phyloP scores from a whole-genome alignment of 2,797 vertebrate genomes.

The Furcifer pardalis region DNA sequence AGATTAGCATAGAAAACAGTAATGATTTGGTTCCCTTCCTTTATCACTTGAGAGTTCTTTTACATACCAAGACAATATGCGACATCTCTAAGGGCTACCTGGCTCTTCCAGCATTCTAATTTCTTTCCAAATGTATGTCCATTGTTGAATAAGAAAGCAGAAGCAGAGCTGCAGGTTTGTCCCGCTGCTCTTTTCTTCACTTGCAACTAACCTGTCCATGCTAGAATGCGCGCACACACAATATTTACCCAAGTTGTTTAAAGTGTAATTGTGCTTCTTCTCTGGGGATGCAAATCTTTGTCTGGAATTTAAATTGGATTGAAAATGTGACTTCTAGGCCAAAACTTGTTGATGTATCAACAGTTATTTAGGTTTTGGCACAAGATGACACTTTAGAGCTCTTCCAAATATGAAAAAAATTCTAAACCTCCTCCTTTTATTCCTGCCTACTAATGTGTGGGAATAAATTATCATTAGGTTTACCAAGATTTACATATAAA shows the following conservation, averaged over 20 bases:
- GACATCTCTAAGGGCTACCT: constrained; percentile 77
- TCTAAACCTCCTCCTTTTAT: background rate
- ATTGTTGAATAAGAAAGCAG: constrained; percentile 70
- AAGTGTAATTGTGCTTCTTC: constrained; percentile 62
- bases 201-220: constrained; percentile 62
- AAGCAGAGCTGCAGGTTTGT: constrained; percentile 52
- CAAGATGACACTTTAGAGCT: background rate
- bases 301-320: constrained; percentile 60
- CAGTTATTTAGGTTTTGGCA: background rate
- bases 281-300: constrained; percentile 18
- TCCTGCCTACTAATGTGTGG: no score
- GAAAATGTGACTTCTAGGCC: constrained; percentile 12
- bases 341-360: background rate
- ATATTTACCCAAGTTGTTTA: constrained; percentile 64
- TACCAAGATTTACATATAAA: no score
- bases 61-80: constrained; percentile 74
- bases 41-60: constrained; percentile 74
- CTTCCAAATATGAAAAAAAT: background rate
- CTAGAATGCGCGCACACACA: constrained; percentile 40
- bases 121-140: constrained; percentile 70
- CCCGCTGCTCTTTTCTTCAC: constrained; percentile 54
- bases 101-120: constrained; percentile 70
- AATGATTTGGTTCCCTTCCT: constrained; percentile 70
- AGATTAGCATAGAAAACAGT: constrained; percentile 67
- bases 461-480: no score